Evolutionary conservation across 2,797 vertebrate genomes (phyloP), one percentile per base, ranked within the genome.

Genomic region (Sternotherus odoratus): DNA sequence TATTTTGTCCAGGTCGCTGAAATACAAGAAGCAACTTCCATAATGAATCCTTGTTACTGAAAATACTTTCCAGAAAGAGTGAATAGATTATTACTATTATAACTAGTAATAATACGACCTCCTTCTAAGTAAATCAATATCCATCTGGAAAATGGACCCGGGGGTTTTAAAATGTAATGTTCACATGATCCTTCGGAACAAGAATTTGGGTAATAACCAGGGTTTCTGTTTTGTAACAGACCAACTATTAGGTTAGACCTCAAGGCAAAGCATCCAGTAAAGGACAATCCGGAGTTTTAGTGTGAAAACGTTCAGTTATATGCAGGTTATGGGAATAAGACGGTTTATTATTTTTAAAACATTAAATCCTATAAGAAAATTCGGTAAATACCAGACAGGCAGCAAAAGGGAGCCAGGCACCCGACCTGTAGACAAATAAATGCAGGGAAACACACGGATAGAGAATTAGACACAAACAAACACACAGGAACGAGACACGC

Each of bases 11-110:
- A 30, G 50, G 92, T 57, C 82, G 51, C 1, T 10, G 87, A 91
- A 94, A 94, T 91, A 88, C 80, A 26, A 53, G 69, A 46, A 85
- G 63, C 19, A 51, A 13, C 12, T 43, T 24, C 36, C 1, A 10
- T 12, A 54, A 83, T 80, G 8, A 82, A 3, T 91, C 66, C 16
- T 60, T 90, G 12, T 21, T 66, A 33, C 28, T 90, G 81, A 93
- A 95, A 95, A 93, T 96, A 93, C 81, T 23, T 82, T 43, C 36
- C 43, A 90, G 95, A 91, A n/a, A 11, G 48, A n/a, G 48, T 91
- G 87, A 84, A 87, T 83, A 87, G 69, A 90, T 93, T 36, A 66
- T 60, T 60, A 60, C 6, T 63, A n/a, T 63, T 63, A 19, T 63
- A 19, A 56, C 79, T 84, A 50, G n/a, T 92, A 92, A 95, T 81